Base-by-base conservation (phyloP, 1,140 invertebrate species). In the Oscheius sp. region DNA sequence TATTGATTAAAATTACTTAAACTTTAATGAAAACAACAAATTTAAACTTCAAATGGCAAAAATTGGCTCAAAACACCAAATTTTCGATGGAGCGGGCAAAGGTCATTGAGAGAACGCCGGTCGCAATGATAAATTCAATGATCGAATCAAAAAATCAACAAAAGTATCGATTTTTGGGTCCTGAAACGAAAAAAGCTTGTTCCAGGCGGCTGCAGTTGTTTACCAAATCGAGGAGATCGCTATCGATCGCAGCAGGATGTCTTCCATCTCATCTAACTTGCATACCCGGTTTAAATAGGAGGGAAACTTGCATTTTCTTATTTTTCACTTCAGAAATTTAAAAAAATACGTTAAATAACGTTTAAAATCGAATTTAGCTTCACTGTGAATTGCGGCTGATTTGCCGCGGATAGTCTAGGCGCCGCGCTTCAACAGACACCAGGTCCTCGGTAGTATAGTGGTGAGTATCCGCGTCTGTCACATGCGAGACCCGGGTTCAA, bases 401-500 rank as follows among this genome's bases (percentile, higher is more conserved):
- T n/a, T n/a, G n/a, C n/a, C n/a, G n/a, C n/a, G n/a, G n/a, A n/a
- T n/a, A n/a, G n/a, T n/a, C n/a, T n/a, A n/a, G n/a, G n/a, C n/a
- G n/a, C n/a, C n/a, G n/a, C n/a, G n/a, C n/a, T n/a, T n/a, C n/a
- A n/a, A n/a, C n/a, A n/a, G n/a, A n/a, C n/a, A n/a, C n/a, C n/a
- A n/a, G n/a, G 31, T 74, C 70, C 73, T 74, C 70, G 59, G 74
- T 79, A 79, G 77, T 78, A 79, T 78, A 79, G 77, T 78, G 70
- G 77, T 78, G 36, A 79, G 77, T 79, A 78, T 78, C 70, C 77
- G 65, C 77, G 77, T 61, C 77, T 78, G 77, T 78, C 77, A 78
- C 77, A 68, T 72, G 77, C 59, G 77, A 79, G 77, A 78, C 73
- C 72, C 73, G 77, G 77, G 77, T 79, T 77, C 77, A 74, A 77